Percentiles rank a stretch among this genome's conserved stretches.
Evolutionary conservation across 2,797 vertebrate species (phyloP).

Genomic region (Hippopotamyrus pictus): DNA sequence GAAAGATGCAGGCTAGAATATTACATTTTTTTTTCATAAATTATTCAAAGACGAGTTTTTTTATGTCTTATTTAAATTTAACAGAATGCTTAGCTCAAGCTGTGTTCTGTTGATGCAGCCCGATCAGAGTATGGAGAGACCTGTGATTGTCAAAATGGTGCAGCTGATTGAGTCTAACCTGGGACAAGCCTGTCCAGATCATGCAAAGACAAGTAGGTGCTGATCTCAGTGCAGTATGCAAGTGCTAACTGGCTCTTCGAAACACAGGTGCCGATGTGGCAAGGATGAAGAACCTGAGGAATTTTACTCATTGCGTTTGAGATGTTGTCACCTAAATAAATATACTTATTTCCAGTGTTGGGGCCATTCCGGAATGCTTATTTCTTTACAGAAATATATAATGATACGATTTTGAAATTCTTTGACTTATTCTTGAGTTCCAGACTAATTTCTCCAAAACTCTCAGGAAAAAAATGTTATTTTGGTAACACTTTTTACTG

Average conservation of each 20-base stretch:
- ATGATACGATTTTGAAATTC: background rate
- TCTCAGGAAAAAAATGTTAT: background rate
- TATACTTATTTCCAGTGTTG: background rate
- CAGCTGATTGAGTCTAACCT: background rate
- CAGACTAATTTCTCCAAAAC: background rate
- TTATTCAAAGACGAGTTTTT: constrained; percentile 2
- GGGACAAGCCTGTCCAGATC: background rate
- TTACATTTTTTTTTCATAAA: background rate
- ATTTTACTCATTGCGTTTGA: background rate
- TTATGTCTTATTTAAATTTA: background rate
- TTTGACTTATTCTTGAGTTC: background rate
- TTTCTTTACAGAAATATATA: background rate
- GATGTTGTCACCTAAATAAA: background rate
- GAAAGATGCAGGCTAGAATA: constrained; percentile 11
- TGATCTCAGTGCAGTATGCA: background rate
- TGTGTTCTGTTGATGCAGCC: background rate
- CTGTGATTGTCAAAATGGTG: background rate
- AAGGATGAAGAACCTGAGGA: background rate
- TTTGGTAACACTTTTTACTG: background rate
- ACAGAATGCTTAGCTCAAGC: background rate
- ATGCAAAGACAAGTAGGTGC: background rate
- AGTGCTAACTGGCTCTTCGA: background rate
- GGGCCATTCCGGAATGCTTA: background rate
- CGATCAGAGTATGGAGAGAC: background rate
- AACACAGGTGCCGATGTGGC: background rate